These are phyloP conservation scores for Piscicola geometra DNA, from an alignment of 2,888 invertebrate species.

Conservation along the genomic window DNA sequence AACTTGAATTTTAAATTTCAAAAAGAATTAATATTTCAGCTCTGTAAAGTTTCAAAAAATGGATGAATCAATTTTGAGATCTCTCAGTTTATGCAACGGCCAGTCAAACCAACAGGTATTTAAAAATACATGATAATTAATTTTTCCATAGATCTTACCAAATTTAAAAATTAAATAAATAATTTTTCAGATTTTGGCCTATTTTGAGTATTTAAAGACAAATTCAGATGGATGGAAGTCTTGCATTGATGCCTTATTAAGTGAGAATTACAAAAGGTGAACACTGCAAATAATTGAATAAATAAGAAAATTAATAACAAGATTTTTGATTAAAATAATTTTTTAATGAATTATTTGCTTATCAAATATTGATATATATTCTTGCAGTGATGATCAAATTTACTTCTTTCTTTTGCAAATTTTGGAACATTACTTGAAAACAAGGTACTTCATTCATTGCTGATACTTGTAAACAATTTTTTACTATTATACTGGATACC, in stretches of 20 bases:
- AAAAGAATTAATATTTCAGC: no score
- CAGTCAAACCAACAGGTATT: neutral
- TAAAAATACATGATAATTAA: neutral
- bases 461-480: no score
- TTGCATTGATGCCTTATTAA: neutral
- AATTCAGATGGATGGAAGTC: slow-evolving; percentile 8
- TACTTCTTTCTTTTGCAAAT: slow-evolving; percentile 60
- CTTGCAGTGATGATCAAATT: slow-evolving; percentile 56
- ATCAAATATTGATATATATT: neutral
- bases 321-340: no score
- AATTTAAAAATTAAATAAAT: neutral
- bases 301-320: no score
- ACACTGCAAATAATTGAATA: no score
- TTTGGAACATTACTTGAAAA: slow-evolving; percentile 58
- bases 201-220: slow-evolving; percentile 13
- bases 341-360: neutral
- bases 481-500: no score
- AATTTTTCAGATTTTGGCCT: neutral
- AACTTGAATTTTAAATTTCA: no score
- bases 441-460: slow-evolving; percentile 50
- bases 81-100: slow-evolving; percentile 10
- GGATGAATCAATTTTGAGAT: slow-evolving; percentile 10
- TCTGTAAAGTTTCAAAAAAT: neutral
- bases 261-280: slow-evolving; percentile 13
- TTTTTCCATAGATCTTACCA: neutral